phyloP scores from a whole-genome alignment of 2,113 vertebrate species.

The Hemibates koningsi region DNA sequence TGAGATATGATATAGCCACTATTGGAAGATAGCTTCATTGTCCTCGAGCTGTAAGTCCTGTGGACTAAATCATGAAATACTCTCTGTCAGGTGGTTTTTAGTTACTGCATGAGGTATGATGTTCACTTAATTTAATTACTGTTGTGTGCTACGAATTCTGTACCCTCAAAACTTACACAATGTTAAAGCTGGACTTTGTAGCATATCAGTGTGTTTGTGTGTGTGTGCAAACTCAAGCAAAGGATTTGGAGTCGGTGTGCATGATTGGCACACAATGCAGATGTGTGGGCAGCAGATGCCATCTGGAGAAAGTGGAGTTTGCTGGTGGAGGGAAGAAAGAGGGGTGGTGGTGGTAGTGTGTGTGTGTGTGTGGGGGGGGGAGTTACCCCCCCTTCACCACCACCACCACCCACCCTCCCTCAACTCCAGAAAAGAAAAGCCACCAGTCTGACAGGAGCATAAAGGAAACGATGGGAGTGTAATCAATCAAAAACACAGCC shows the following conservation, averaged over 20 bases:
- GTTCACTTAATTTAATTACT: neutral
- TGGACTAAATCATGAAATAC: neutral
- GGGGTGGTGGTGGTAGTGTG: neutral
- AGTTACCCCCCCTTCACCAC: neutral
- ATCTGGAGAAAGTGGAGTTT: slow-evolving; percentile 73
- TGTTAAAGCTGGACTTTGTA: neutral
- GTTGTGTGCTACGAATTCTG: neutral
- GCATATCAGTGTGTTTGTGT: neutral
- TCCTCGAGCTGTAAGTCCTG: neutral
- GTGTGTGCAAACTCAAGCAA: neutral
- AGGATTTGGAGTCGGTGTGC: slow-evolving; percentile 34
- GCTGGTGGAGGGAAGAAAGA: slow-evolving; percentile 67
- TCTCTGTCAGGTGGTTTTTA: neutral
- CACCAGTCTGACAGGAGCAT: slow-evolving; percentile 79
- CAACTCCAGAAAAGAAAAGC: slow-evolving; percentile 55
- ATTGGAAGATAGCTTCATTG: neutral
- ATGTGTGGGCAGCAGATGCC: slow-evolving; percentile 88
- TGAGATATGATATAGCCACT: neutral
- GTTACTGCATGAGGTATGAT: neutral
- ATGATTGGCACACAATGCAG: slow-evolving; percentile 80
- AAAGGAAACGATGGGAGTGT: slow-evolving; percentile 76
- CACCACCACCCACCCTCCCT: neutral
- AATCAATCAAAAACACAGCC: slow-evolving; percentile 84
- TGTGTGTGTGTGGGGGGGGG: neutral
- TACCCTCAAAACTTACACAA: neutral